Base-by-base conservation (phyloP, 2,797 vertebrate species). In the Arctocebus calabarensis region DNA sequence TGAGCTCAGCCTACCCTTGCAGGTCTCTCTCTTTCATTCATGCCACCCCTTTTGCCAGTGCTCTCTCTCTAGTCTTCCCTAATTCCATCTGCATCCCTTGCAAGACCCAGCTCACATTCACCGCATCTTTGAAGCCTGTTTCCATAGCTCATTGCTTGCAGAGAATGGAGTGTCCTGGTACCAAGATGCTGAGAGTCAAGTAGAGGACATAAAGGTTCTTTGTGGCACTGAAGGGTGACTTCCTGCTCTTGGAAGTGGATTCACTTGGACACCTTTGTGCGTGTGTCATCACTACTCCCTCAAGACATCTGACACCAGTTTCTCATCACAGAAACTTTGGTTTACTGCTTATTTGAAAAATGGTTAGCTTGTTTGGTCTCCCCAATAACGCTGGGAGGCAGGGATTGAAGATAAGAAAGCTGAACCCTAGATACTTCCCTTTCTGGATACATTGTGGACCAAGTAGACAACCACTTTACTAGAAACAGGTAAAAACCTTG, bases 61-160 rank as follows among this genome's bases (percentile, higher is more conserved):
- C 3, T 19, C 23, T n/a, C 13, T 10, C 8, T 11, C 13, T 2
- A 10, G 10, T 23, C 68, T 37, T 37, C 22, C 32, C 59, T 3
- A 52, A 10, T 23, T 9, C 20, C 6, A 20, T 0, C 19, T 71
- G n/a, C n/a, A 32, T 10, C 25, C 17, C 14, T 52, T 19, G n/a
- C 59, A 43, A 48, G 22, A 2, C 37, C 6, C 10, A 3, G 23
- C 34, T 52, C 40, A 8, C 11, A 13, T 22, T 32, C 20, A 4
- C 40, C 34, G 34, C 0, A 0, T n/a, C 23, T 25, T 52, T 48
- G 91, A 62, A 82, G 79, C 11, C 66, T 52, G 68, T 29, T 55
- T 37, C 64, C 3, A 0, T 22, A 40, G 2, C n/a, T n/a, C 2
- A 1, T 9, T 4, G 29, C 22, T 25, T 34, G 62, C 2, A 9